Evolutionary conservation across 2,797 vertebrate species (phyloP).

Genomic region (Coilia nasus): DNA sequence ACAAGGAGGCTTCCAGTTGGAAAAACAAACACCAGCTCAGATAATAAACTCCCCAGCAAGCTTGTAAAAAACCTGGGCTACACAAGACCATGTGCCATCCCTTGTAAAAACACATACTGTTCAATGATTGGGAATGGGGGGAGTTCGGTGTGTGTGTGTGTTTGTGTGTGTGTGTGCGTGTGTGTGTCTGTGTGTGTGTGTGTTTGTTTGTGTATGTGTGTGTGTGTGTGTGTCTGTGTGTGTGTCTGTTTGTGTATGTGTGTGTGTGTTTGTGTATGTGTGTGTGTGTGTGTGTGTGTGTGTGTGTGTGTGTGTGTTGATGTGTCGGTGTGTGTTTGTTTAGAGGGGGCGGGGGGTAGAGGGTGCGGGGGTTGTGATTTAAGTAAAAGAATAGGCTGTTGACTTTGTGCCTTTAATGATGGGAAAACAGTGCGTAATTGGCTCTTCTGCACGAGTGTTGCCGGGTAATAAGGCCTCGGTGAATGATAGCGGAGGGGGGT

Average conservation of each 20-base stretch:
- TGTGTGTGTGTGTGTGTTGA: no score
- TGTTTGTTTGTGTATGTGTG: no score
- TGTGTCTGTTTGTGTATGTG: no score
- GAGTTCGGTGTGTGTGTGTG: no score
- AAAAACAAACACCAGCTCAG: conserved; percentile 28
- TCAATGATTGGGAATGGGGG: background rate
- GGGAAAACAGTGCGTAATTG: conserved; percentile 46
- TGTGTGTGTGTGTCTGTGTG: no score
- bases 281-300: no score
- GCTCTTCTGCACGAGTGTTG: conserved; percentile 53
- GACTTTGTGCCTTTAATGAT: conserved; percentile 52
- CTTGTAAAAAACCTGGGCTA: background rate
- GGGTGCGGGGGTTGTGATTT: conserved; percentile 5
- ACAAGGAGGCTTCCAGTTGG: background rate
- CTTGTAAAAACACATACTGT: background rate
- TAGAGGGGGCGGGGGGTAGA: no score
- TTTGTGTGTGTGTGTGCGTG: no score
- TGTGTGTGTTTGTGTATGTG: no score
- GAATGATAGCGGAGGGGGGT: conserved; percentile 43
- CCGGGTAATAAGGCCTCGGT: conserved; percentile 50
- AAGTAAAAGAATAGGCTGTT: conserved; percentile 39
- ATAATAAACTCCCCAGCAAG: conserved; percentile 40
- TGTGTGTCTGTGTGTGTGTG: no score
- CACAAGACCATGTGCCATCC: background rate
- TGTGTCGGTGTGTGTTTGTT: no score